Conservation (phyloP, 1,140 invertebrate species). For the Branchinecta lindahli region DNA sequence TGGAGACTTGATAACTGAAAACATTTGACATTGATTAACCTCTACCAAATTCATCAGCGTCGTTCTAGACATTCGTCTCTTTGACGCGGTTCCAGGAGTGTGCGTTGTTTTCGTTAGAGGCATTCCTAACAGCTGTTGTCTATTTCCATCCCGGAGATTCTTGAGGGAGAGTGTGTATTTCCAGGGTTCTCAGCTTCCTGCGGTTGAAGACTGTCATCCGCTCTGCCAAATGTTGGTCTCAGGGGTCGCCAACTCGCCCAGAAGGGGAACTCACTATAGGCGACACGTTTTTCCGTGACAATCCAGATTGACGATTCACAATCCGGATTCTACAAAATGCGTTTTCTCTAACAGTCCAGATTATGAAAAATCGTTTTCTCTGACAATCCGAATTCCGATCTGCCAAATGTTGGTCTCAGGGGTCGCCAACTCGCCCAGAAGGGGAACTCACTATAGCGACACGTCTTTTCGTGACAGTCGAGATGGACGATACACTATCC, state of each 20-base stretch:
- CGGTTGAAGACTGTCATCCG: background rate
- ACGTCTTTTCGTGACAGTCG: too few species aligned
- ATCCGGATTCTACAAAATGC: too few species aligned
- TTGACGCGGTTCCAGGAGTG: background rate
- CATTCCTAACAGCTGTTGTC: background rate
- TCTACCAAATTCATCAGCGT: background rate
- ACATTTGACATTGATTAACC: constrained; percentile 10
- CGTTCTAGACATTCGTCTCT: constrained; percentile 9
- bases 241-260: background rate
- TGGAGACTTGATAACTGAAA: background rate
- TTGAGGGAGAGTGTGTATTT: constrained; percentile 3
- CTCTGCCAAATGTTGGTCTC: background rate
- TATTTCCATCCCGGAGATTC: background rate
- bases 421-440: too few species aligned
- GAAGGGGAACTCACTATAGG: too few species aligned
- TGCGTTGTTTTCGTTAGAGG: background rate
- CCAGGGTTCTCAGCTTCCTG: constrained; percentile 3
- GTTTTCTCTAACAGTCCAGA: too few species aligned
- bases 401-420: too few species aligned
- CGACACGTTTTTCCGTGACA: too few species aligned
- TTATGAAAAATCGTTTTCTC: too few species aligned
- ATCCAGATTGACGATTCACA: too few species aligned
- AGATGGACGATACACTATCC: too few species aligned
- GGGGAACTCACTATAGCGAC: too few species aligned
- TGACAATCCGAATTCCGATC: too few species aligned